These are phyloP conservation scores for Enteromius mattozi DNA, from an alignment of 2,797 vertebrate genomes.

Conservation along the genomic window DNA sequence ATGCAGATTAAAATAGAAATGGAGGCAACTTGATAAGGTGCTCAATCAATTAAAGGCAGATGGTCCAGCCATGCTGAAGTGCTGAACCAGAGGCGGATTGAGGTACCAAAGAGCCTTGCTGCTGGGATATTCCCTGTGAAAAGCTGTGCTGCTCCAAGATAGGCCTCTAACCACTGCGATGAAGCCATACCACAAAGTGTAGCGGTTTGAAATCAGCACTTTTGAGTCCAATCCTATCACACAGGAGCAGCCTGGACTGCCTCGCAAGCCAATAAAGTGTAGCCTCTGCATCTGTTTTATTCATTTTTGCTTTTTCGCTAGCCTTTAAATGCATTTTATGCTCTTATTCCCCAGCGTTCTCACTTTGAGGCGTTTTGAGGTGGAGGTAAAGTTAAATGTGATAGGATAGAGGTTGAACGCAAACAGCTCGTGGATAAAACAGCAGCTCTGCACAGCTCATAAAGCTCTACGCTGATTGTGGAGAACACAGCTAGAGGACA, in stretches of 20 bases:
- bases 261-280: constrained; percentile 56
- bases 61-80: constrained; percentile 71
- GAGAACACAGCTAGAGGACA: constrained; percentile 71
- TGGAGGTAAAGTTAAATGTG: constrained; percentile 58
- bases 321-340: constrained; percentile 67
- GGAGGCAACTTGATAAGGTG: constrained; percentile 69
- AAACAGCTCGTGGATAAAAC: constrained; percentile 64
- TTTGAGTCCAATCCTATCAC: constrained; percentile 62
- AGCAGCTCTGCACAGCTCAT: constrained; percentile 74
- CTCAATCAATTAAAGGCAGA: constrained; percentile 75
- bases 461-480: constrained; percentile 73
- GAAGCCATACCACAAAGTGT: constrained; percentile 44
- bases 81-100: constrained; percentile 60
- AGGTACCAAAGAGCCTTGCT: constrained; percentile 59
- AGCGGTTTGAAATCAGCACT: constrained; percentile 61
- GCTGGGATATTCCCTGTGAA: constrained; percentile 9
- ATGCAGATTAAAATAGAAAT: constrained; percentile 67
- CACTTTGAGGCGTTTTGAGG: constrained; percentile 51
- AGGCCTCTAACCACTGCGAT: constrained; percentile 53
- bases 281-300: constrained; percentile 68
- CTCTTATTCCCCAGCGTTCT: constrained; percentile 43
- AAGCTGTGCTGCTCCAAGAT: constrained; percentile 36
- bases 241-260: constrained; percentile 43
- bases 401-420: constrained; percentile 55
- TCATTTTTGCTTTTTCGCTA: constrained; percentile 62